phyloP scores from a whole-genome alignment of 2,113 vertebrate species.

The Elephantulus edwardii region DNA sequence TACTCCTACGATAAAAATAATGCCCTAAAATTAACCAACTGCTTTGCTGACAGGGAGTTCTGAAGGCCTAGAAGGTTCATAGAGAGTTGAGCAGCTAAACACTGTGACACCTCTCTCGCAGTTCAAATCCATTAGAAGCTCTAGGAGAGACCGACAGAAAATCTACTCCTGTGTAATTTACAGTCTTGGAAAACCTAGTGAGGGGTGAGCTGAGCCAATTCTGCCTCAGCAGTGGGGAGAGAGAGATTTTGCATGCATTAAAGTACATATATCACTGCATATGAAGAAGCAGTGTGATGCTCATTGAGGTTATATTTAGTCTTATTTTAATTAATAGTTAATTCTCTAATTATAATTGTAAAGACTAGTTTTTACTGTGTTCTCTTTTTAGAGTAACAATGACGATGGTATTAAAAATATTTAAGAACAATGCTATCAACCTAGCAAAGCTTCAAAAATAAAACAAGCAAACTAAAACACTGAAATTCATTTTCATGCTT shows the following conservation, averaged over 20 bases:
- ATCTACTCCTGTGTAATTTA: too few species aligned
- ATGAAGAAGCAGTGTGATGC: background rate
- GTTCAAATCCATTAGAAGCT: too few species aligned
- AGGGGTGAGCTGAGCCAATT: too few species aligned
- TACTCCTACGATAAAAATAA: too few species aligned
- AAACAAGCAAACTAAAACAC: too few species aligned
- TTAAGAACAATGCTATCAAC: conserved; percentile 8
- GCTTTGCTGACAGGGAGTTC: too few species aligned
- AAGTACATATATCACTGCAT: background rate
- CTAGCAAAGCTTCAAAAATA: background rate
- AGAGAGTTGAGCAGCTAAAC: too few species aligned
- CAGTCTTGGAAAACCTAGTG: too few species aligned
- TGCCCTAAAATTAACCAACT: conserved; percentile 15
- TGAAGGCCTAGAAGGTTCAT: too few species aligned
- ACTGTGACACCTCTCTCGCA: too few species aligned
- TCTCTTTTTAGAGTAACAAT: conserved; percentile 49
- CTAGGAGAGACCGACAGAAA: too few species aligned
- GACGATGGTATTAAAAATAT: conserved; percentile 9
- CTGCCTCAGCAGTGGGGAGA: too few species aligned
- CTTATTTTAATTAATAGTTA: conserved; percentile 49
- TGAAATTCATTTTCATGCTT: background rate
- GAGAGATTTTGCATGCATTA: background rate
- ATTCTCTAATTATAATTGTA: conserved; percentile 53
- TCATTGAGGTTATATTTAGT: conserved; percentile 22
- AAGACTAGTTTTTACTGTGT: conserved; percentile 27